Base-by-base conservation (phyloP, 2,113 vertebrate genomes). In the Hucho hucho region DNA sequence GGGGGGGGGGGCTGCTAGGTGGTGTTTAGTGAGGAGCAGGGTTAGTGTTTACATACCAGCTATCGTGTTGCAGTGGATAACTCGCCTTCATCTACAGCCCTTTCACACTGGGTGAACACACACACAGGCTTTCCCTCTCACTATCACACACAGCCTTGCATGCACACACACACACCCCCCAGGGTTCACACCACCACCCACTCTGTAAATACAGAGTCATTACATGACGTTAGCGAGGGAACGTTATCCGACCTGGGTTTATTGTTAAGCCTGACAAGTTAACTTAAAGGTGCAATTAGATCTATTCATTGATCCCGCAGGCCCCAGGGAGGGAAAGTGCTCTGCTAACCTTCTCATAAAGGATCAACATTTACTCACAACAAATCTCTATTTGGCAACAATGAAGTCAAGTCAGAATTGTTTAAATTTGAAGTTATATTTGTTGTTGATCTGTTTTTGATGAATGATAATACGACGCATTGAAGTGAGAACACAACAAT, bases 21-120 rank as follows among this genome's bases (percentile, higher is more conserved):
- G 24, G 53, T 56, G 65, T 75, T 75, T 49, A 53, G 70, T 28
- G n/a, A 22, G 58, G 20, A 69, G 69, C 43, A 61, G 24, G 69
- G 28, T n/a, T 29, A 75, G 58, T 47, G 75, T 80, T 78, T 75
- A 76, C 64, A 77, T 73, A 75, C 53, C 67, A 61, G n/a, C 53
- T 79, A 75, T 80, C 70, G 43, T 53, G 64, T 84, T 84, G 67
- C 76, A 76, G 53, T 61, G 69, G 13, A 64, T 65, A 70, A 64
- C 24, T 26, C 29, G 3, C 22, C 58, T 64, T 72, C 20, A 72
- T 58, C 53, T 58, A 43, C 6, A 6, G 6, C 70, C 25, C 53
- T 59, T 72, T 61, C 9, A 61, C 67, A 47, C 70, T 72, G 53
- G n/a, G 37, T 11, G 18, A 64, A 63, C 18, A 63, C 24, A 24